These are phyloP conservation scores for Anaspis maculata DNA, from an alignment of 2,888 invertebrate genomes.

Conservation along the genomic window DNA sequence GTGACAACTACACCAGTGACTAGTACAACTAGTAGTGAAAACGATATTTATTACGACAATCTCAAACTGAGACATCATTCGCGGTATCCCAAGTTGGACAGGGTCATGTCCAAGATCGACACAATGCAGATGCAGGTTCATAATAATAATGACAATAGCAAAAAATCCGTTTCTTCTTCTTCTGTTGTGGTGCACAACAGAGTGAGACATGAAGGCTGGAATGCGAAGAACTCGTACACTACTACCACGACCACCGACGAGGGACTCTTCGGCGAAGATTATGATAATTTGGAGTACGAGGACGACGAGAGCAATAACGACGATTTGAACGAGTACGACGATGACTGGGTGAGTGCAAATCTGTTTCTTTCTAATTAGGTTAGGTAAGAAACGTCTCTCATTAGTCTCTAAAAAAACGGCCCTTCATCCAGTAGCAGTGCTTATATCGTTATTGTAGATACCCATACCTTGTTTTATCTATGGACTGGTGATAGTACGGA, in stretches of 20 bases:
- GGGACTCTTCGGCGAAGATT: slow-evolving; percentile 10
- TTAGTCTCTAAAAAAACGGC: too few relatives aligned
- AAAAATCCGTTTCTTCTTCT: too few relatives aligned
- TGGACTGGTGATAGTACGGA: too few relatives aligned
- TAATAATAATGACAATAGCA: too few relatives aligned
- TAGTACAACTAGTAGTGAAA: slow-evolving; percentile 7
- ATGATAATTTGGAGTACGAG: too few relatives aligned
- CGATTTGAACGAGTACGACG: slow-evolving; percentile 8
- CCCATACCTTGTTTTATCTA: too few relatives aligned
- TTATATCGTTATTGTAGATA: too few relatives aligned
- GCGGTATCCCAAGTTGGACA: slow-evolving; percentile 25
- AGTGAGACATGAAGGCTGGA: background rate
- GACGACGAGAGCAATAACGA: too few relatives aligned
- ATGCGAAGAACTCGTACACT: slow-evolving; percentile 5
- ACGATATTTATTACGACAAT: slow-evolving; percentile 12
- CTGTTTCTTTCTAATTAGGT: too few relatives aligned
- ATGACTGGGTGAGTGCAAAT: slow-evolving; percentile 11
- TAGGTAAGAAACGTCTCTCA: too few relatives aligned
- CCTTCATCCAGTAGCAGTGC: too few relatives aligned
- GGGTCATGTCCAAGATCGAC: slow-evolving; percentile 21
- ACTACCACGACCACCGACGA: slow-evolving; percentile 9
- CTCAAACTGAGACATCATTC: slow-evolving; percentile 20
- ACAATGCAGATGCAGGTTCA: slow-evolving; percentile 15
- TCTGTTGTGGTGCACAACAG: background rate
- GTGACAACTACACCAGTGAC: slow-evolving; percentile 4